A percentile compares a stretch with the other conserved stretches of the same genome.
Conservation (phyloP, 23 tunicate genomes). For the Styela plicata region DNA sequence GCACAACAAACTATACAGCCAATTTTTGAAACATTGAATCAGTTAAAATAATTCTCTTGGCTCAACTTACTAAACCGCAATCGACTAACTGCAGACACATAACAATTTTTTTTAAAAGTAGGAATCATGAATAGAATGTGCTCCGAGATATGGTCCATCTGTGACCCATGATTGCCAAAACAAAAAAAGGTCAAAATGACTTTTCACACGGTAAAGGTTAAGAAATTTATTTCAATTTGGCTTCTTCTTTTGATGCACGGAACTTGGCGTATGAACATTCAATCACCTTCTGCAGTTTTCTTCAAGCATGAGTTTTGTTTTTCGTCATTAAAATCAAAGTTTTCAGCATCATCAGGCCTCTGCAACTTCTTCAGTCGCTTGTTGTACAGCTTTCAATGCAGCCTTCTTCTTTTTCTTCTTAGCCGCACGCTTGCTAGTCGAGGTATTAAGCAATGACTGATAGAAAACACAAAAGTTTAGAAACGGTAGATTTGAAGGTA, state of each 20-base stretch:
- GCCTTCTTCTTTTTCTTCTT: slow-evolving; percentile 84
- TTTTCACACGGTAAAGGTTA: no score
- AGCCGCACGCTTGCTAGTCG: slow-evolving; percentile 48
- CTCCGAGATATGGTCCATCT: background rate
- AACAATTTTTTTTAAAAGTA: no score
- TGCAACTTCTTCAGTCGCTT: slow-evolving; percentile 35
- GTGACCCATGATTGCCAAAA: background rate
- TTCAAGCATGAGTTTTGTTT: background rate
- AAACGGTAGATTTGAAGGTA: no score
- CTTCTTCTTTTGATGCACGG: background rate
- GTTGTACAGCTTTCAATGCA: slow-evolving; percentile 50
- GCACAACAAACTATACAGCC: no score
- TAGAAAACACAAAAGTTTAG: no score
- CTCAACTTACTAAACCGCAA: background rate
- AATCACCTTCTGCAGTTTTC: background rate
- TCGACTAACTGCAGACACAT: background rate
- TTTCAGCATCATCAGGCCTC: background rate
- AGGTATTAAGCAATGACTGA: slow-evolving; percentile 36
- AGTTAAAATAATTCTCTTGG: no score
- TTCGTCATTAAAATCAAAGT: no score
- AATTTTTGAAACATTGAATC: no score
- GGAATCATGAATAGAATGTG: background rate
- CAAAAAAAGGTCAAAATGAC: background rate
- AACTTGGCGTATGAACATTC: background rate
- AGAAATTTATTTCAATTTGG: no score